Conservation (phyloP, 2,888 invertebrate species). For the Drosophila greeni region DNA sequence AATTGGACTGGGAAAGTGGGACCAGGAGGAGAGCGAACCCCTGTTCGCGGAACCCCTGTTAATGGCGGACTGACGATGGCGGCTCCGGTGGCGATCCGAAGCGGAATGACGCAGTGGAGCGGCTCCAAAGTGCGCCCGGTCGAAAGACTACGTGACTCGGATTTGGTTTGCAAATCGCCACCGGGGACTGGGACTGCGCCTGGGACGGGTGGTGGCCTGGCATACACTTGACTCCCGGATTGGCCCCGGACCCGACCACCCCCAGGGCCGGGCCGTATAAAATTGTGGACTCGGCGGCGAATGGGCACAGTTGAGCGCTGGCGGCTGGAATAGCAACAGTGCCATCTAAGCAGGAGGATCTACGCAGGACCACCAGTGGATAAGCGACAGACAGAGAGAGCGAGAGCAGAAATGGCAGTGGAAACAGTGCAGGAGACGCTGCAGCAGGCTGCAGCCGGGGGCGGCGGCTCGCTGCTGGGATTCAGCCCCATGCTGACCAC, state of each 20-base stretch:
- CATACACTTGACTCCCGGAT: slow-evolving; percentile 55
- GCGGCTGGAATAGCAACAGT: slow-evolving; percentile 28
- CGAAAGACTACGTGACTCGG: slow-evolving; percentile 36
- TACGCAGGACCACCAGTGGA: not conserved
- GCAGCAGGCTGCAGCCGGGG: slow-evolving; percentile 41
- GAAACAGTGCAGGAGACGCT: slow-evolving; percentile 60
- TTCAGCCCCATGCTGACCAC: slow-evolving; percentile 66
- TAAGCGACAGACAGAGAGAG: slow-evolving; percentile 1
- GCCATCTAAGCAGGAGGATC: slow-evolving; percentile 24
- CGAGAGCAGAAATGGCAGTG: slow-evolving; percentile 26
- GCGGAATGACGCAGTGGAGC: slow-evolving; percentile 29
- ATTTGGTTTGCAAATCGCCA: slow-evolving; percentile 41
- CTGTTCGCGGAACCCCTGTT: no score
- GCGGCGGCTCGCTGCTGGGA: slow-evolving; percentile 24
- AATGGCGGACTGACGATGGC: not conserved
- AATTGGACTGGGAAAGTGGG: not conserved
- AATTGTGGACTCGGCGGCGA: slow-evolving; percentile 43
- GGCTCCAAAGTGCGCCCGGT: slow-evolving; percentile 12
- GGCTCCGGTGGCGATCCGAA: not conserved
- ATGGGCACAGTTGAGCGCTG: slow-evolving; percentile 40
- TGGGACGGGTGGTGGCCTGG: slow-evolving; percentile 15
- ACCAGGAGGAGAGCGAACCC: not conserved
- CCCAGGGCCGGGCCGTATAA: slow-evolving; percentile 32
- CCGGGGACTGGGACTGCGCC: not conserved
- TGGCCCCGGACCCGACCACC: slow-evolving; percentile 6